Evolutionary conservation across 2,888 invertebrate species (phyloP).

Genomic region (Drosophila phalerata): DNA sequence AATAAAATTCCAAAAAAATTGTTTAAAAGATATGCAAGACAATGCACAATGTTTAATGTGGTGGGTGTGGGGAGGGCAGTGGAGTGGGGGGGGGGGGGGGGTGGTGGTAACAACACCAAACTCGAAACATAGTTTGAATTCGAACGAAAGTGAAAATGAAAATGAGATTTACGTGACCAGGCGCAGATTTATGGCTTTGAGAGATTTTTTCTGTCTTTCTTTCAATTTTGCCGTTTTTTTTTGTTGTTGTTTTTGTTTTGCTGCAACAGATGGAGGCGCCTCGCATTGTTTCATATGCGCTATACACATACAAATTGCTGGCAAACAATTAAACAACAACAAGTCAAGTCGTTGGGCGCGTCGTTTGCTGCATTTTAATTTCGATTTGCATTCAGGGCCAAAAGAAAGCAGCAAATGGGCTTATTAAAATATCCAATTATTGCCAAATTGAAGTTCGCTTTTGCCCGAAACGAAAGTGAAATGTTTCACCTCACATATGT

Average conservation of each 20-base stretch:
- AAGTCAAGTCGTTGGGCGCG: constrained; percentile 10
- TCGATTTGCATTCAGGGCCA: constrained; percentile 76
- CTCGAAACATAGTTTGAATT: constrained; percentile 44
- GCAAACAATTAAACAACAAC: constrained; percentile 46
- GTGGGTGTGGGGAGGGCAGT: neutral
- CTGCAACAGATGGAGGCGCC: constrained; percentile 34
- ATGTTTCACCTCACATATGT: constrained; percentile 54
- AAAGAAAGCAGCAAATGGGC: constrained; percentile 71
- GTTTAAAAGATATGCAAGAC: constrained; percentile 18
- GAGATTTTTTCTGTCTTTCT: constrained; percentile 35
- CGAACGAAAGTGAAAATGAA: constrained; percentile 68
- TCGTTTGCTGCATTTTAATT: constrained; percentile 76
- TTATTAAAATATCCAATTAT: constrained; percentile 76
- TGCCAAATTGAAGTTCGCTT: constrained; percentile 72
- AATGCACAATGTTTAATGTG: constrained; percentile 31
- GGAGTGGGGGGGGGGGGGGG: neutral
- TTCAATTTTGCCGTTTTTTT: neutral
- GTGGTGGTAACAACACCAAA: constrained; percentile 27
- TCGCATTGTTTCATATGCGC: constrained; percentile 51
- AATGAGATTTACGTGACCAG: constrained; percentile 64
- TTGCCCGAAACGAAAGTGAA: constrained; percentile 72
- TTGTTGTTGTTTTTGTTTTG: neutral
- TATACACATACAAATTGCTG: constrained; percentile 41
- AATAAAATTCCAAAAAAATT: constrained; percentile 1
- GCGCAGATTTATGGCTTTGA: constrained; percentile 58